Conservation (phyloP, 2,797 vertebrate species). For the Loris lydekkerianus region DNA sequence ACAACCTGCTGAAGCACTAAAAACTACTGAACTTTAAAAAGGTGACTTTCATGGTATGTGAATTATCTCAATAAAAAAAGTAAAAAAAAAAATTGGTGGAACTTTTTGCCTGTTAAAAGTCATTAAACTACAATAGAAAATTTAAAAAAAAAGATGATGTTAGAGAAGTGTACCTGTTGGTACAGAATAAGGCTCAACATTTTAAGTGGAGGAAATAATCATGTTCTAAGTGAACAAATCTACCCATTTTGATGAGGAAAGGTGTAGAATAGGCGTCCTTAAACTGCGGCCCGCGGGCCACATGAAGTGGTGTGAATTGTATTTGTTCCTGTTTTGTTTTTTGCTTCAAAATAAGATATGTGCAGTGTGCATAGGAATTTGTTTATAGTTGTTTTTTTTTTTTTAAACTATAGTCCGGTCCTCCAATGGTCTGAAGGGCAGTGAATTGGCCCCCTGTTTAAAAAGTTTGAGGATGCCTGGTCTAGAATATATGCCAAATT, state of each 20-base stretch:
- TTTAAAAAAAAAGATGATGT: neutral
- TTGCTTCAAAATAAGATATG: no score
- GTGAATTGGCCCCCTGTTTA: no score
- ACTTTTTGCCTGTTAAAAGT: neutral
- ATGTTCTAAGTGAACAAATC: neutral
- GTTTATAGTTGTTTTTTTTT: no score
- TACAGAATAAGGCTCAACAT: constrained; percentile 28
- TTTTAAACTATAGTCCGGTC: no score
- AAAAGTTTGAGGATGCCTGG: no score
- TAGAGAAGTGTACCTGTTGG: neutral
- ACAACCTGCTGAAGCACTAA: neutral
- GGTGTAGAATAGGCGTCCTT: neutral
- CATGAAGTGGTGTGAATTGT: no score
- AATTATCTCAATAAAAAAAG: constrained; percentile 13
- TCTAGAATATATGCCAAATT: neutral
- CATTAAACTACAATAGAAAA: neutral
- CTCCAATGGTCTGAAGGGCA: no score
- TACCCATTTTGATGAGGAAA: neutral
- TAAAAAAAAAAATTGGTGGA: neutral
- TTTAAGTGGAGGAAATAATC: neutral
- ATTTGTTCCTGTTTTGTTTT: no score
- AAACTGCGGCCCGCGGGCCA: no score
- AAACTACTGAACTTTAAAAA: constrained; percentile 4
- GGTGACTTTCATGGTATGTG: neutral
- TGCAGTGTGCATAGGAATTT: no score